A percentile compares a stretch with the other conserved stretches of the same genome.
phyloP scores from a whole-genome alignment of 2,888 invertebrate genomes.

The Hirtodrosophila cameraria region DNA sequence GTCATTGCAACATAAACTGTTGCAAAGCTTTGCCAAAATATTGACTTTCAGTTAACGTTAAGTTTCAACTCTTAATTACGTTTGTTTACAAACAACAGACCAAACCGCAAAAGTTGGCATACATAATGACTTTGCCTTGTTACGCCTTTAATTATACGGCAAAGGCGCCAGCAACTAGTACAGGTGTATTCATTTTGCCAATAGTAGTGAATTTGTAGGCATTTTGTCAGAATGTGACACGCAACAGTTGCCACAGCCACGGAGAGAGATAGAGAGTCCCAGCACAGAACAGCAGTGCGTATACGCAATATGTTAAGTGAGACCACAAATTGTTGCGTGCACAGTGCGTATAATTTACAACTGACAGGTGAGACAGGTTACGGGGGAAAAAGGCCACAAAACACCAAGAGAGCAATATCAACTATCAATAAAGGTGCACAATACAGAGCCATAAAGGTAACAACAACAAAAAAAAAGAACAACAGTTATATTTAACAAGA shows the following conservation, averaged over 20 bases:
- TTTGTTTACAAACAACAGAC: conserved; percentile 7
- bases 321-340: conserved; percentile 53
- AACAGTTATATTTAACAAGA: too few relatives aligned
- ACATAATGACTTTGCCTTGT: conserved; percentile 41
- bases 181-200: conserved; percentile 21
- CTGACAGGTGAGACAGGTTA: conserved; percentile 19
- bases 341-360: conserved; percentile 48
- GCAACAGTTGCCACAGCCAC: conserved; percentile 33
- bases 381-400: not conserved
- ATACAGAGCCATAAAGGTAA: not conserved
- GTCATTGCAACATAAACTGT: conserved; percentile 19
- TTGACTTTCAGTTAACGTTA: conserved; percentile 47
- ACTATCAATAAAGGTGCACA: conserved; percentile 31
- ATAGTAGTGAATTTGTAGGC: not conserved
- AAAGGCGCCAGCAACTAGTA: conserved; percentile 19
- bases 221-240: conserved; percentile 9
- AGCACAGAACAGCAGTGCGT: conserved; percentile 15
- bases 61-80: conserved; percentile 43
- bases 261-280: too few relatives aligned
- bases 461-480: not conserved
- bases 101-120: conserved; percentile 11
- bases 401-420: conserved; percentile 28
- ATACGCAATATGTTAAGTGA: conserved; percentile 19
- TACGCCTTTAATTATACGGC: conserved; percentile 34
- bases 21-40: conserved; percentile 40